Percentiles rank a stretch among this genome's conserved stretches.
These are phyloP conservation scores for Bacillus rossius DNA, from an alignment of 1,140 invertebrate genomes.

Conservation along the genomic window DNA sequence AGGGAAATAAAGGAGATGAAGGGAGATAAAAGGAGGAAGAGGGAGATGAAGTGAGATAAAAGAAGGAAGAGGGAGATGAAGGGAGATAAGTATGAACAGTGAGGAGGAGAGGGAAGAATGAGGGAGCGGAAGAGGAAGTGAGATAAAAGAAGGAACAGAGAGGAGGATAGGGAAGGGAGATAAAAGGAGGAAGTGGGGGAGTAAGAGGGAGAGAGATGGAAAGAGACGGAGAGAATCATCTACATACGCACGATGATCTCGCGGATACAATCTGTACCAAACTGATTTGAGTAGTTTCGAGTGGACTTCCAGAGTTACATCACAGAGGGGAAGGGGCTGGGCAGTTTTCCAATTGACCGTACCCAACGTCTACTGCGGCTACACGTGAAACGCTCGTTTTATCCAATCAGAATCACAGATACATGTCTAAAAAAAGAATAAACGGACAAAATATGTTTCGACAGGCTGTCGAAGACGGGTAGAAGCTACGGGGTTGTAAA, in stretches of 20 bases:
- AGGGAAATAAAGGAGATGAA: neutral
- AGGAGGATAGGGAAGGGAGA: conserved; percentile 1
- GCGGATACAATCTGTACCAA: no score
- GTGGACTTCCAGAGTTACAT: no score
- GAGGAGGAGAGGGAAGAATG: conserved; percentile 3
- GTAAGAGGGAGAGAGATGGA: neutral
- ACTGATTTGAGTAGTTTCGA: no score
- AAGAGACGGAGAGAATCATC: neutral
- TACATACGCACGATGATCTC: neutral
- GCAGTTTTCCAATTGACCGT: no score
- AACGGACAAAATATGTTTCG: no score
- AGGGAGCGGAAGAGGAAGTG: neutral
- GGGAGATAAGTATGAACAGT: conserved; percentile 2
- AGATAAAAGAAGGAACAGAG: neutral
- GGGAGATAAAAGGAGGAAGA: conserved; percentile 18
- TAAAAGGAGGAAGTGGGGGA: conserved; percentile 8
- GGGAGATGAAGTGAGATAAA: conserved; percentile 17
- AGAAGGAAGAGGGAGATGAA: conserved; percentile 19
- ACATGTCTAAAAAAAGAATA: no score
- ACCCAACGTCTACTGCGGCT: no score
- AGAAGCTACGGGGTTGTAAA: no score
- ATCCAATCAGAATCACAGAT: no score
- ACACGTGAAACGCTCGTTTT: no score
- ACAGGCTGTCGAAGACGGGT: no score
- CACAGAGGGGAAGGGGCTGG: no score